Percentiles rank a stretch among this genome's conserved stretches.
phyloP scores from a whole-genome alignment of 2,888 invertebrate genomes.

The Nemoura dubitans region DNA sequence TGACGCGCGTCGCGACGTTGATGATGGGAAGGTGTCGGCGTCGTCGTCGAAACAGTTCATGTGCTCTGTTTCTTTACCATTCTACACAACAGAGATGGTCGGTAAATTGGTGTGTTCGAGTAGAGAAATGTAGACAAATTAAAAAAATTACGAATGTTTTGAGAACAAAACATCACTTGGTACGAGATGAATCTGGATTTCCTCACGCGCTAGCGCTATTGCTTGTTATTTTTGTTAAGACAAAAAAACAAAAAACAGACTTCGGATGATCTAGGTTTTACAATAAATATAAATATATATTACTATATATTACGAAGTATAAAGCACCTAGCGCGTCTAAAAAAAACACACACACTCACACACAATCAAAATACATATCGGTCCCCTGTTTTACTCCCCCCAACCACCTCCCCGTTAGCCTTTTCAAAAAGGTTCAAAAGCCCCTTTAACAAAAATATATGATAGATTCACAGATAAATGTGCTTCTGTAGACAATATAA shows the following conservation, averaged over 20 bases:
- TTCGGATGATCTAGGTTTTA: background rate
- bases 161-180: background rate
- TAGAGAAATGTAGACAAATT: background rate
- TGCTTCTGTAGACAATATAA: too few species aligned
- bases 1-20: background rate
- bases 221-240: conserved; percentile 8
- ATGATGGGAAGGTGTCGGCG: too few species aligned
- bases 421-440: too few species aligned
- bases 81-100: background rate
- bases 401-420: background rate
- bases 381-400: background rate
- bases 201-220: background rate
- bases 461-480: too few species aligned
- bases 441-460: too few species aligned
- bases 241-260: background rate
- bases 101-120: background rate
- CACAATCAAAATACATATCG: background rate
- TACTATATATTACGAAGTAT: background rate
- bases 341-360: background rate
- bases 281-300: background rate
- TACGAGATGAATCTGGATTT: background rate
- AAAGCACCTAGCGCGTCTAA: background rate
- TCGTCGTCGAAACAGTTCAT: background rate
- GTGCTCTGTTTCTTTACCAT: background rate
- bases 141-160: background rate